Base-by-base conservation (phyloP, 2,888 invertebrate genomes). In the Leptogaster cylindrica region DNA sequence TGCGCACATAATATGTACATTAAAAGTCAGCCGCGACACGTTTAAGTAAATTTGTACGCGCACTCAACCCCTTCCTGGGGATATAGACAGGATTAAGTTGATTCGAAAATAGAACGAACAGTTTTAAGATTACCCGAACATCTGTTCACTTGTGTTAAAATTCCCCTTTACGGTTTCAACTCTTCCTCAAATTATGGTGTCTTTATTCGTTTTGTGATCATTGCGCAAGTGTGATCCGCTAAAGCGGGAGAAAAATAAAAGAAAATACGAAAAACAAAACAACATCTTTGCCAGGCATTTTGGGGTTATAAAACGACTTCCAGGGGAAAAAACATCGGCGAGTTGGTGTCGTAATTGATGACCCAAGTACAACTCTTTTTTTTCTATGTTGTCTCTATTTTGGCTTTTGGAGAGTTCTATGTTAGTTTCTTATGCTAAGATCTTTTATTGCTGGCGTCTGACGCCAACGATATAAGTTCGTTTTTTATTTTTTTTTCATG, bases 291-390 rank as follows among this genome's bases (percentile, higher is more conserved):
- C 41, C 39, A 39, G 14, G 39, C 58, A 39, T 58, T 58, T n/a
- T 58, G 58, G 58, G 58, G 58, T 41, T 25, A 58, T 58, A 39
- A 58, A 58, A 58, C 6, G 58, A 41, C 58, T 41, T 27, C 25
- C 39, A 41, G 25, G 25, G 36, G 41, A 58, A 58, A 39, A 58
- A 58, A 58, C 58, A 58, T 39, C 58, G 58, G 39, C 39, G 39
- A 58, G 58, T 58, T 39, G 58, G 39, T 39, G 39, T 58, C 58
- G 39, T 41, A 58, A 58, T 27, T 52, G 52, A 52, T 31, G 52
- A 52, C 52, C 31, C 52, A 52, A 52, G 31, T 31, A 25, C 25
- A n/a, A n/a, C n/a, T n/a, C n/a, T n/a, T n/a, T n/a, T n/a, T n/a
- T n/a, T n/a, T n/a, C n/a, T n/a, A n/a, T n/a, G n/a, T n/a, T n/a